Percentiles rank a stretch among this genome's conserved stretches.
phyloP scores from a whole-genome alignment of 1,140 invertebrate species.

The Ceratina australensis region DNA sequence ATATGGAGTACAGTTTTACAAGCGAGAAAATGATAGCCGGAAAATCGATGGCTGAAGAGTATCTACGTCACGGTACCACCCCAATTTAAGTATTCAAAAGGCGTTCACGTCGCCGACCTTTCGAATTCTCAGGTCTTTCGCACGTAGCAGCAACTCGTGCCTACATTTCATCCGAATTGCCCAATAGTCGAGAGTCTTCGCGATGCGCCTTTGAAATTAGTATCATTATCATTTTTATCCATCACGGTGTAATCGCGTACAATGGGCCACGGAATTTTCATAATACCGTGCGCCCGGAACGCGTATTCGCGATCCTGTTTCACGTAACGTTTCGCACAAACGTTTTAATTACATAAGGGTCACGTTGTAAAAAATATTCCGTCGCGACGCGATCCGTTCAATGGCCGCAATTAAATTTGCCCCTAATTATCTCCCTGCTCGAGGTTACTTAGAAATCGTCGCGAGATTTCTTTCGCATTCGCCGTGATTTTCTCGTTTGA shows the following conservation, averaged over 20 bases:
- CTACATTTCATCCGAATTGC: neutral
- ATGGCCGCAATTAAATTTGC: conserved; percentile 8
- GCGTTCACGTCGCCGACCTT: neutral
- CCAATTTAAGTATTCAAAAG: neutral
- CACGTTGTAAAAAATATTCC: conserved; percentile 7
- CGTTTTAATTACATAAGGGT: neutral
- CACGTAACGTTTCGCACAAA: neutral
- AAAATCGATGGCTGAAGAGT: neutral
- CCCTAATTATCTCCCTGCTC: conserved; percentile 25
- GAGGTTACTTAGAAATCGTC: conserved; percentile 23
- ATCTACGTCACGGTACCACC: neutral
- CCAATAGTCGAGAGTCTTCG: neutral
- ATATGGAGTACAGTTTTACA: no score
- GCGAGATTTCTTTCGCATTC: neutral
- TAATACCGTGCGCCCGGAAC: neutral
- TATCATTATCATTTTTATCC: neutral
- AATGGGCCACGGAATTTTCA: neutral
- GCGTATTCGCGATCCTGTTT: neutral
- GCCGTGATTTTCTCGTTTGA: neutral
- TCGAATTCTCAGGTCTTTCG: neutral
- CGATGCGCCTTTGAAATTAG: neutral
- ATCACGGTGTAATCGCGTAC: neutral
- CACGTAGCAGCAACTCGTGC: neutral
- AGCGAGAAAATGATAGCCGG: neutral
- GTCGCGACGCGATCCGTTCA: neutral